Conservation (phyloP, 2,113 vertebrate genomes). For the cat (Felis catus) region F.catus_Fca126_mat1.0 CM031413.1:103864001-103864500, state of each 20-base stretch:
- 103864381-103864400: neutral
- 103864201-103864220: neutral
- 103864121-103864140: neutral
- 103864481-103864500: neutral
- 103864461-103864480: neutral
- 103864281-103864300: neutral
- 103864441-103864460: neutral
- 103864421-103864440: neutral
- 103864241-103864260: neutral
- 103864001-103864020: neutral
- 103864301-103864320: neutral
- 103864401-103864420: neutral
- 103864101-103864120: neutral
- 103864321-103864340: neutral
- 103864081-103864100: neutral
- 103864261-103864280: neutral
- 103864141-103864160: neutral
- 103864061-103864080: neutral
- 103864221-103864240: neutral
- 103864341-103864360: neutral
- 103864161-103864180: neutral
- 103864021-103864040: neutral
- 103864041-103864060: neutral
- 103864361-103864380: neutral
- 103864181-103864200: neutral